Percentiles rank a stretch among this genome's conserved stretches.
phyloP scores from a whole-genome alignment of 2,113 vertebrate genomes.

The Sinocyclocheilus rhinocerous region DNA sequence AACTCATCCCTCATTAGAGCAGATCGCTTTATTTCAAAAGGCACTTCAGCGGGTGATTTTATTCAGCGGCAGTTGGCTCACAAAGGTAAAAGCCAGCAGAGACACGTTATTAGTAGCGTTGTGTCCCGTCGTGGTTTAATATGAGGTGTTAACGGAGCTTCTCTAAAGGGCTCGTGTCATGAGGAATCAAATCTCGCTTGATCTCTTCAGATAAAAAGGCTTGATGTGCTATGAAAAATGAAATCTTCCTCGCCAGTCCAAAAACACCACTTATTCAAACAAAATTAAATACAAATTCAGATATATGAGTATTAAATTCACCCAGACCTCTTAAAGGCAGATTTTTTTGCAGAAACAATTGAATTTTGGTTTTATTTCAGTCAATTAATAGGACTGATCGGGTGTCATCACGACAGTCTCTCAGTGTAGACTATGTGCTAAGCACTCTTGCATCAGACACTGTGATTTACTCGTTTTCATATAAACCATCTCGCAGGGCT shows the following conservation, averaged over 20 bases:
- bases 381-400: neutral
- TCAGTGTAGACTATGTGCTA: neutral
- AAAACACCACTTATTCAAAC: conserved; percentile 1
- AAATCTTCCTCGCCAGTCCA: neutral
- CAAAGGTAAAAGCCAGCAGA: neutral
- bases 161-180: neutral
- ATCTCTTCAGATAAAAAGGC: neutral
- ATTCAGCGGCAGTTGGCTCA: neutral
- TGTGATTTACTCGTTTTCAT: neutral
- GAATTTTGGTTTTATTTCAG: neutral
- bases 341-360: no score
- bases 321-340: neutral
- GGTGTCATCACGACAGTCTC: neutral
- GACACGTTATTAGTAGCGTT: neutral
- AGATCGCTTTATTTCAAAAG: conserved; percentile 3
- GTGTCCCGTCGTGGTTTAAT: neutral
- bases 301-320: neutral
- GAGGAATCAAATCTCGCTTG: neutral
- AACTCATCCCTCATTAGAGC: conserved; percentile 17
- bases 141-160: neutral
- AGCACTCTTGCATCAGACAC: neutral
- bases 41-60: neutral
- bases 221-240: neutral
- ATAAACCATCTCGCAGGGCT: neutral
- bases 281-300: neutral